Evolutionary conservation across 2,797 vertebrate genomes (phyloP).

Genomic region (Sciurus vulgaris): DNA sequence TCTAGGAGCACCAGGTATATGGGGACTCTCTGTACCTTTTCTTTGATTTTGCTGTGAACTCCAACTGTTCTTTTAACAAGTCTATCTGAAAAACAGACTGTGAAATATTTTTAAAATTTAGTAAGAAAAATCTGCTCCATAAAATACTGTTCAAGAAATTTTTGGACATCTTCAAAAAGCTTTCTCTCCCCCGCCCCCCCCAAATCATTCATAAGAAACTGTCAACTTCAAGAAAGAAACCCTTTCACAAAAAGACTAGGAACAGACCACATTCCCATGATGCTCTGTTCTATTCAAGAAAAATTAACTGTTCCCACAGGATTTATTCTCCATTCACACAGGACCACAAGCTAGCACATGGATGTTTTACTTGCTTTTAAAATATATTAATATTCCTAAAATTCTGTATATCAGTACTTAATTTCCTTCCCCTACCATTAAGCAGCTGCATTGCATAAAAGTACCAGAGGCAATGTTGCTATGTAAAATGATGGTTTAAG

Average conservation of each 20-base stretch:
- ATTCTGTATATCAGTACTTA: slow-evolving; percentile 73
- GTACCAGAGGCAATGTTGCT: slow-evolving; percentile 84
- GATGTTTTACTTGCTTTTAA: slow-evolving; percentile 66
- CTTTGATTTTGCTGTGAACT: not conserved
- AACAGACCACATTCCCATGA: slow-evolving; percentile 81
- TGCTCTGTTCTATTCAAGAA: slow-evolving; percentile 85
- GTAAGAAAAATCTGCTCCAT: not conserved
- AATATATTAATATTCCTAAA: slow-evolving; percentile 51
- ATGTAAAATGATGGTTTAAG: slow-evolving; percentile 86
- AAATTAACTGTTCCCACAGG: slow-evolving; percentile 73
- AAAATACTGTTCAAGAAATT: slow-evolving; percentile 44
- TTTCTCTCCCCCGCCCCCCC: slow-evolving; percentile 28
- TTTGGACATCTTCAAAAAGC: not conserved
- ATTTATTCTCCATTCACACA: slow-evolving; percentile 85
- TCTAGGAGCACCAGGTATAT: rapidly evolving
- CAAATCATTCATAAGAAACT: slow-evolving; percentile 83
- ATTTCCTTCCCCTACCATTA: slow-evolving; percentile 81
- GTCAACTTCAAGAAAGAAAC: slow-evolving; percentile 81
- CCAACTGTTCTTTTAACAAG: slow-evolving; percentile 32
- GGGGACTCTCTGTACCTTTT: not conserved
- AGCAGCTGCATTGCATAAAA: slow-evolving; percentile 86
- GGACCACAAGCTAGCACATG: slow-evolving; percentile 82
- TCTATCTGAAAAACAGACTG: slow-evolving; percentile 43
- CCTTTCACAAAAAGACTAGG: slow-evolving; percentile 85
- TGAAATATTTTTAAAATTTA: slow-evolving; percentile 53